These are phyloP conservation scores for Xanthia togata DNA, from an alignment of 2,888 invertebrate species.

Conservation along the genomic window DNA sequence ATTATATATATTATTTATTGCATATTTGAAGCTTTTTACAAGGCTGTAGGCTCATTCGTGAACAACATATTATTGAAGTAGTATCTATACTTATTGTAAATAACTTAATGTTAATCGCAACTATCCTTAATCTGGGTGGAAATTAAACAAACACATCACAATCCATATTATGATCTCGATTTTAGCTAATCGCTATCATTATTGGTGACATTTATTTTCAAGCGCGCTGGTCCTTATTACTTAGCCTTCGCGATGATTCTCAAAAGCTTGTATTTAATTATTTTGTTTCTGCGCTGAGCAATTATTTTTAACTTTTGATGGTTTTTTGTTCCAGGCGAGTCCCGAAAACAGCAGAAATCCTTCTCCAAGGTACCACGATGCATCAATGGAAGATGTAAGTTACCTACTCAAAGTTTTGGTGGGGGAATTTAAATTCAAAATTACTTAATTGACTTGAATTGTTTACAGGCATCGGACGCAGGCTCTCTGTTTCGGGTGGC, in stretches of 20 bases:
- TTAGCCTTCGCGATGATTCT: background rate
- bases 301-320: background rate
- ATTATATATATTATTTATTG: background rate
- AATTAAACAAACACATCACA: background rate
- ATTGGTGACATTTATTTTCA: conserved; percentile 11
- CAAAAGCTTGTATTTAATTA: background rate
- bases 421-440: background rate
- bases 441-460: background rate
- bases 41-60: background rate
- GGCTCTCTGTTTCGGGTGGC: conserved; percentile 87
- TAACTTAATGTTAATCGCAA: background rate
- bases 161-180: background rate
- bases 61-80: background rate
- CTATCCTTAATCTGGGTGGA: background rate
- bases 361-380: conserved; percentile 88
- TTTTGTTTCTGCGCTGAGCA: background rate
- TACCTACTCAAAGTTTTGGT: background rate
- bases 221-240: background rate
- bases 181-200: background rate
- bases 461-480: conserved; percentile 85
- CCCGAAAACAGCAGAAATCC: conserved; percentile 89
- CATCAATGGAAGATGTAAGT: conserved; percentile 89
- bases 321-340: conserved; percentile 86
- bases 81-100: background rate
- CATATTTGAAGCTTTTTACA: background rate